Conservation (phyloP, 2,888 invertebrate genomes). For the Tryphoninae sp. region DNA sequence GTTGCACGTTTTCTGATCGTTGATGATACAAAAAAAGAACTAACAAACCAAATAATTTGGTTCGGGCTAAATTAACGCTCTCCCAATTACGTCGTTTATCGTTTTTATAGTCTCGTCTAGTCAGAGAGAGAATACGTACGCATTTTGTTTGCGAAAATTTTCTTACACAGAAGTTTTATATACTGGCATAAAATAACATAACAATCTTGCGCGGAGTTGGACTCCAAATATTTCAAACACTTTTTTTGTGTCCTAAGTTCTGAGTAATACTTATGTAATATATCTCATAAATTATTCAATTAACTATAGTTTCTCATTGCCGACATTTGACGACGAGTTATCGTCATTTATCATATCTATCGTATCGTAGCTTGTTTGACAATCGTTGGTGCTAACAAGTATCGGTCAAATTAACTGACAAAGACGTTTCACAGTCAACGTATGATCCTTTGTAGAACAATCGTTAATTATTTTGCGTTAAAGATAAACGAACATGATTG, state of each 20-base stretch:
- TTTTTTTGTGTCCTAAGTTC: slow-evolving; percentile 56
- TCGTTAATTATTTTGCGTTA: too few species aligned
- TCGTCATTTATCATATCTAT: slow-evolving; percentile 28
- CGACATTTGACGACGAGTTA: slow-evolving; percentile 45
- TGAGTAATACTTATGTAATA: slow-evolving; percentile 68
- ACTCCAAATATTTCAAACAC: slow-evolving; percentile 56
- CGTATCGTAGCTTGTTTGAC: background rate
- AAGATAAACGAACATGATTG: too few species aligned
- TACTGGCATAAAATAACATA: slow-evolving; percentile 67
- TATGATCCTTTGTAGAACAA: too few species aligned
- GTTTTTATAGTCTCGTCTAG: slow-evolving; percentile 1
- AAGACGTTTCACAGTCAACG: too few species aligned
- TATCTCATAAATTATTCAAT: slow-evolving; percentile 65
- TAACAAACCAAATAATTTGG: slow-evolving; percentile 29
- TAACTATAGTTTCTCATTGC: slow-evolving; percentile 60
- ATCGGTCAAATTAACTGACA: background rate
- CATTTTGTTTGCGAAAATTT: slow-evolving; percentile 47
- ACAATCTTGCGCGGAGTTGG: slow-evolving; percentile 63
- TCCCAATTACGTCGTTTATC: slow-evolving; percentile 16
- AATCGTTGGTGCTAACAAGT: background rate
- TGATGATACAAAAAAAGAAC: background rate
- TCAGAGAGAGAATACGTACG: background rate
- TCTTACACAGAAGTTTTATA: slow-evolving; percentile 51
- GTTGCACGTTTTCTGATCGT: background rate
- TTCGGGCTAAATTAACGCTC: slow-evolving; percentile 5